Evolutionary conservation across 1,140 invertebrate species (phyloP).

Genomic region (Liolophura sinensis): DNA sequence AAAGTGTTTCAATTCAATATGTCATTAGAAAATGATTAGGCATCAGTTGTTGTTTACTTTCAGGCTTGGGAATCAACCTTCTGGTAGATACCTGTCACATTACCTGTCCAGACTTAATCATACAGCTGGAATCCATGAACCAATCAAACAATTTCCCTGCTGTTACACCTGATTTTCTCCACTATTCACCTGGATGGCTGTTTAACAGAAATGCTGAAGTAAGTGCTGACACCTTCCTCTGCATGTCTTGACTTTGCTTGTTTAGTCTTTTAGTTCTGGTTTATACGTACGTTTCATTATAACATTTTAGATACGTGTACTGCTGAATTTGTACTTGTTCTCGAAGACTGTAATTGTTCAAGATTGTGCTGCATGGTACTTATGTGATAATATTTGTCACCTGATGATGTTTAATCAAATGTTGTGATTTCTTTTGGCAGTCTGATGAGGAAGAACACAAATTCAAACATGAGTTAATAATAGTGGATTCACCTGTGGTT

Average conservation of each 20-base stretch:
- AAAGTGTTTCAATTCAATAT: background rate
- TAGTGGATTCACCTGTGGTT: conserved; percentile 14
- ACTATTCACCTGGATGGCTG: conserved; percentile 25
- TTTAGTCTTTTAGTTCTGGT: conserved; percentile 1
- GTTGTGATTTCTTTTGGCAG: background rate
- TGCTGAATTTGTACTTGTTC: background rate
- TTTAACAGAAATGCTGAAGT: conserved; percentile 8
- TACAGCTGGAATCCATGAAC: conserved; percentile 47
- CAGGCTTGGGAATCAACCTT: conserved; percentile 51
- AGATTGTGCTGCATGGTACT: background rate
- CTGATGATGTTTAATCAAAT: conserved; percentile 1
- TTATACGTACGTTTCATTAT: background rate
- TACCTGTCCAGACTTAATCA: conserved; percentile 39
- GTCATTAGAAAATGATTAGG: background rate
- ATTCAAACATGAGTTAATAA: conserved; percentile 18
- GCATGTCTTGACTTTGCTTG: background rate
- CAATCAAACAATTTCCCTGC: conserved; percentile 36
- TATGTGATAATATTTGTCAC: too few species aligned
- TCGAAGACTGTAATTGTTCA: background rate
- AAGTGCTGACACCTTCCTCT: background rate
- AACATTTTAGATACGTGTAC: background rate
- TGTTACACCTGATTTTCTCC: conserved; percentile 28
- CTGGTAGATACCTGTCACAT: conserved; percentile 47
- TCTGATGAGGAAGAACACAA: conserved; percentile 5
- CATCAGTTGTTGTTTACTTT: background rate